Evolutionary conservation across 2,113 vertebrate species (phyloP).

Genomic region (Salvelinus sp.): DNA sequence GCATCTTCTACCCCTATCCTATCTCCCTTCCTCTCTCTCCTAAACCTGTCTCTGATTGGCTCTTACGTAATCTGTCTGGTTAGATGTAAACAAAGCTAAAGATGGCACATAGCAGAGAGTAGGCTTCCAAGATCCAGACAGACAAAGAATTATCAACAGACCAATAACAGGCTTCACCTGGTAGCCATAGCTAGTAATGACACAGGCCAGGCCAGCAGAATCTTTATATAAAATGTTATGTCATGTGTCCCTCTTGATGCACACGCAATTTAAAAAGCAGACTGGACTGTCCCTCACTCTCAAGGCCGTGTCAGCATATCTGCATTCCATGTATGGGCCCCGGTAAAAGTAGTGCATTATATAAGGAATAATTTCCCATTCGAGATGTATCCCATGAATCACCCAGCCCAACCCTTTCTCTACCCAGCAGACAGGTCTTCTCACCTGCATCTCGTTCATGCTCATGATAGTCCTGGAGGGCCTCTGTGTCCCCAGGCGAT

Average conservation of each 20-base stretch:
- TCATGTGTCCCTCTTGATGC: neutral
- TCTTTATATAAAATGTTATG: neutral
- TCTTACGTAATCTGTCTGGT: constrained; percentile 64
- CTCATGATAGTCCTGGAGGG: constrained; percentile 86
- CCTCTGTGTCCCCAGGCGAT: constrained; percentile 88
- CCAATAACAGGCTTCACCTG: neutral
- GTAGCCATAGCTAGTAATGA: neutral
- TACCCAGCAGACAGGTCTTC: constrained; percentile 29
- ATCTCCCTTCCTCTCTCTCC: constrained; percentile 18
- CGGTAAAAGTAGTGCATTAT: too few relatives aligned
- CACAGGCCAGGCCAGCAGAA: neutral
- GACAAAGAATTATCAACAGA: constrained; percentile 8
- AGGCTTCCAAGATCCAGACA: neutral
- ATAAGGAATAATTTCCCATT: too few relatives aligned
- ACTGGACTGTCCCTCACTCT: too few relatives aligned
- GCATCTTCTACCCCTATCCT: constrained; percentile 13
- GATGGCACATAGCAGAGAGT: constrained; percentile 9
- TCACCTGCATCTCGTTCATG: constrained; percentile 96
- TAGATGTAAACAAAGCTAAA: constrained; percentile 51
- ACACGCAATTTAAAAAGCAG: neutral
- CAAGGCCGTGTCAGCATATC: too few relatives aligned
- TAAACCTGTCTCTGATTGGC: constrained; percentile 45
- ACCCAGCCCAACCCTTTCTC: neutral
- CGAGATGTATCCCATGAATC: neutral
- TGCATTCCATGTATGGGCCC: too few relatives aligned